phyloP scores from a whole-genome alignment of 1,140 invertebrate genomes.

The Drosophila obscura region DNA sequence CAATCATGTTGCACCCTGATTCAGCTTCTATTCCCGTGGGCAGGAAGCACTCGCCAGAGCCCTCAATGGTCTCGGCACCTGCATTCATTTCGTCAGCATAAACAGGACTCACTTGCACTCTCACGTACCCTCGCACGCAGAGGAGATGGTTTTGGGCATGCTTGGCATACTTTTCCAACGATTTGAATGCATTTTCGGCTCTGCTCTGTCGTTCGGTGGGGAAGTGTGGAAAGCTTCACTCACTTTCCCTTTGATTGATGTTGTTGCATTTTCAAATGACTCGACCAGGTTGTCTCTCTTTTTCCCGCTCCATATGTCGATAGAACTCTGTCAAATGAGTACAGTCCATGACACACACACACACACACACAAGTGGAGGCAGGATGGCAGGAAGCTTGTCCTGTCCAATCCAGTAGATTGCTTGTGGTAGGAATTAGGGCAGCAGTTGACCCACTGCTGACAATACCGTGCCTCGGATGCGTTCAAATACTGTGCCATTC shows the following conservation, averaged over 20 bases:
- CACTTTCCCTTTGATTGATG: constrained; percentile 73
- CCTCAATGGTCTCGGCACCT: constrained; percentile 26
- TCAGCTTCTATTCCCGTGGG: constrained; percentile 25
- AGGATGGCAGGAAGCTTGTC: not conserved
- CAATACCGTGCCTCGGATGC: constrained; percentile 28
- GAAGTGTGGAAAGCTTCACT: constrained; percentile 20
- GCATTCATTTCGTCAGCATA: constrained; percentile 46
- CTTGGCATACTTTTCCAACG: constrained; percentile 60
- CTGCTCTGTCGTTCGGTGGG: too few relatives aligned
- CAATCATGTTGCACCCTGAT: constrained; percentile 47
- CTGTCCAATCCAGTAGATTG: constrained; percentile 24
- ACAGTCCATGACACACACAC: constrained; percentile 17
- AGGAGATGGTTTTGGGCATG: constrained; percentile 25
- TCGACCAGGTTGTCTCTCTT: constrained; percentile 16
- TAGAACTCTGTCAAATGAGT: constrained; percentile 50
- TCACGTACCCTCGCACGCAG: too few relatives aligned
- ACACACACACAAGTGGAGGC: constrained; percentile 6
- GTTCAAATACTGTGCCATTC: too few relatives aligned
- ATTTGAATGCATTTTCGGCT: constrained; percentile 64
- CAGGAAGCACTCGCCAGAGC: not conserved
- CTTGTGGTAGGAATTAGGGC: constrained; percentile 51
- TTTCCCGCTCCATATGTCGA: constrained; percentile 1
- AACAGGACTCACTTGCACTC: constrained; percentile 32
- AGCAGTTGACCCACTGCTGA: constrained; percentile 53
- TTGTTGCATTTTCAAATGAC: constrained; percentile 60